Evolutionary conservation across 2,888 invertebrate species (phyloP), one percentile per base, ranked within the genome.

Genomic region (Teleogryllus oceanicus): DNA sequence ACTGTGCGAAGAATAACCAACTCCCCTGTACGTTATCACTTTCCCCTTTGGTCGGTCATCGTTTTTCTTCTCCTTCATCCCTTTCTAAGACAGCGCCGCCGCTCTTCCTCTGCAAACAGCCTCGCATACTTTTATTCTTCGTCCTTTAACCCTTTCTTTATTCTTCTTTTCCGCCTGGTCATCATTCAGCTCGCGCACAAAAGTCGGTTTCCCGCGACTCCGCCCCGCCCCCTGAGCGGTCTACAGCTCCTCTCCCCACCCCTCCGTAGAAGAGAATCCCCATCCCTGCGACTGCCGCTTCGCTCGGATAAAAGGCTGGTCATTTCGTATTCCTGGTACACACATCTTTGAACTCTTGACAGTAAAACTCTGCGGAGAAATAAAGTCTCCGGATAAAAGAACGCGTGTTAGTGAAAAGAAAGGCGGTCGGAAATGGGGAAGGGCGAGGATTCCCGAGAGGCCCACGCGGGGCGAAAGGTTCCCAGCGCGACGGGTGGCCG

Each of bases 291-390:
- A 13, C n/a, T 62, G 16, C 62, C 62, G 13, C n/a, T 13, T 13
- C 13, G 62, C 13, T 62, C 13, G 50, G 62, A 62, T 62, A 62
- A 62, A 62, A n/a, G 62, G 62, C 62, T 62, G 81, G 79, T 78
- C 81, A 79, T 81, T 81, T 81, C 75, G 81, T 81, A 81, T 81
- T 81, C 81, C 74, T 77, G 75, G 51, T 77, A 80, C 80, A 78
- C 80, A 77, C 79, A 78, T 75, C 80, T 80, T 80, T 80, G 80
- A 78, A 76, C 78, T 80, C 80, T n/a, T 80, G 80, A 78, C 81
- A 81, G 78, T 77, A 75, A 51, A 74, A 78, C 75, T 75, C 49
- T 50, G 75, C 75, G 49, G 78, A 79, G 77, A 81, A 81, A 81
- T 79, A 81, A 76, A 81, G 74, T 74, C 74, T 74, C 49, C 21